Evolutionary conservation across 2,888 invertebrate species (phyloP), one percentile per base, ranked within the genome.

Genomic region (Agrochola litura): DNA sequence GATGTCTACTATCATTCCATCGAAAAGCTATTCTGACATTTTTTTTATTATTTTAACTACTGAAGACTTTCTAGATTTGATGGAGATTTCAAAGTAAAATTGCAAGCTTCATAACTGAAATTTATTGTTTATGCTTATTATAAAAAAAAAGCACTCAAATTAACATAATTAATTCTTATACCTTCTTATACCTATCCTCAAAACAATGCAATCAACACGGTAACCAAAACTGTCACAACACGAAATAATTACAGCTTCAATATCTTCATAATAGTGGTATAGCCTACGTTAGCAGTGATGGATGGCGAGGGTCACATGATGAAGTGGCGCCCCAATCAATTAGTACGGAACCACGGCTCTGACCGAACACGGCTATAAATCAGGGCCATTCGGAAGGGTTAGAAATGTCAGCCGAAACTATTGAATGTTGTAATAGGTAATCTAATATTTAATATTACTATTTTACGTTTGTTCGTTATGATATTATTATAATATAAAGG

Each of bases 301-400:
- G 92, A 94, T 94, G 90, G 90, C 89, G 79, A 85, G 91, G 93
- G 92, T 89, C 90, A 89, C 78, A 89, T 93, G 95, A 95, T 93
- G 93, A 93, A 95, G 94, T 94, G 90, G 89, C 83, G 76, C 79
- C 86, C 87, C 85, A 88, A 92, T 92, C 92, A 92, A 93, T 92
- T 92, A 92, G 89, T 74, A 81, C 81, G 88, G 86, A 90, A 92
- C 89, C 89, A 89, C 87, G 83, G 91, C 87, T 88, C 83, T 81
- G 77, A 87, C 83, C 67, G 83, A 72, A 79, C 77, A 82, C 67
- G 72, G 73, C 81, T 73, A 88, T 88, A 87, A 82, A 86, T 85
- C 83, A 82, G 72, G 12, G 37, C 2, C 63, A 60, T 52, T 68
- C 70, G 64, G 67, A 75, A 81, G 82, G 85, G 85, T 75, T 82